These are phyloP conservation scores for Dryobota labecula DNA, from an alignment of 2,888 invertebrate species.

Conservation along the genomic window DNA sequence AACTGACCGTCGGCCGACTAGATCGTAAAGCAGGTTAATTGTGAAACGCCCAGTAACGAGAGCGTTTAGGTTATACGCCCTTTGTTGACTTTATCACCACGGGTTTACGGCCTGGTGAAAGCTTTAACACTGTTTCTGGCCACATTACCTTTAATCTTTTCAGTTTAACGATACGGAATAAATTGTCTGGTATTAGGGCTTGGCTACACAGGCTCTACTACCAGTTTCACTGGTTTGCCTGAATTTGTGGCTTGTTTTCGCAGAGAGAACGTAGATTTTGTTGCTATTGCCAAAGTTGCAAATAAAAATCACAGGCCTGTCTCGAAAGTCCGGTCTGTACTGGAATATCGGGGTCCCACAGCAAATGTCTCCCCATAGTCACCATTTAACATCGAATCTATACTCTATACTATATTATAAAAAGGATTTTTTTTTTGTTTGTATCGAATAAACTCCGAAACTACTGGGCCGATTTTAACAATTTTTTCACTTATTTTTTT, in stretches of 20 bases:
- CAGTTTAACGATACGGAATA: constrained; percentile 58
- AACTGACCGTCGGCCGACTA: constrained; percentile 64
- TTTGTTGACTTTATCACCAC: constrained; percentile 69
- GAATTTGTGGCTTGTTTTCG: constrained; percentile 1
- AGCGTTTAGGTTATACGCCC: constrained; percentile 66
- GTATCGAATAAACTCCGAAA: too few relatives aligned
- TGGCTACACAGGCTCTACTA: not conserved
- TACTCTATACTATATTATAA: too few relatives aligned
- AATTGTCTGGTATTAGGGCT: constrained; percentile 36
- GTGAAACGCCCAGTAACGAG: constrained; percentile 62
- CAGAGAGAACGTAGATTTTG: not conserved
- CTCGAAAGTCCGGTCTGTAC: too few relatives aligned
- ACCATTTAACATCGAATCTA: constrained; percentile 7
- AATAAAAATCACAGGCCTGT: not conserved
- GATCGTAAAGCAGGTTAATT: constrained; percentile 67
- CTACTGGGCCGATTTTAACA: too few relatives aligned
- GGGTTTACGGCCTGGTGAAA: constrained; percentile 66
- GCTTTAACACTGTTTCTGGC: constrained; percentile 59
- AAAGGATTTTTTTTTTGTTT: too few relatives aligned
- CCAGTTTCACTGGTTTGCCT: not conserved
- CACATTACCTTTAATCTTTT: constrained; percentile 65
- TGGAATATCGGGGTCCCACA: too few relatives aligned
- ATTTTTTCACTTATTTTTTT: too few relatives aligned
- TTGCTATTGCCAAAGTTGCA: not conserved
- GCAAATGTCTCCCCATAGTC: constrained; percentile 27